Evolutionary conservation across 2,797 vertebrate genomes (phyloP), one percentile per base, ranked within the genome.

Genomic region (Furcifer pardalis): DNA sequence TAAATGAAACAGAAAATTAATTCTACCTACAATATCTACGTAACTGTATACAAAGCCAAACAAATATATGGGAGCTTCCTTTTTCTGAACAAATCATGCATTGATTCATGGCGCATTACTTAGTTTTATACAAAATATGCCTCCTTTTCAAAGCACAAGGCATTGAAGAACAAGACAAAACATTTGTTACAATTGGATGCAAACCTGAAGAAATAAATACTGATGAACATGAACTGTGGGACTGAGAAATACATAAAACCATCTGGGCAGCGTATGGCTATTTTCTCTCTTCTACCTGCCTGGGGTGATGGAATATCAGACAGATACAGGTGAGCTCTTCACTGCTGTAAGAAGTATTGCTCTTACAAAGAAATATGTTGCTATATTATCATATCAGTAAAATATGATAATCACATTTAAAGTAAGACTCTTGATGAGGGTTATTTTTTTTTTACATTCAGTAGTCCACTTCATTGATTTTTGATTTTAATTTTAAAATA

Each of bases 311-410:
- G 87, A 92, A 91, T 93, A 88, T 94, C 93, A 94, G 84, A 89
- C 49, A 81, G 90, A 93, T 91, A 80, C 95, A 96, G 96, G 96
- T 96, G 95, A 96, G 96, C 92, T 87, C 35, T 60, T 78, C 84
- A 83, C 0, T 37, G 52, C 74, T 79, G 5, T 37, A 7, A 40
- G 5, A 65, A 78, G 37, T 32, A 6, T 87, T 78, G 30, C 25
- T 44, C 27, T 68, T 69, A 40, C 44, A 76, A 49, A 76, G 25
- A 1, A 52, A 3, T 49, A 13, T 42, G 35, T 0, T 56, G 23
- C 32, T 23, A 5, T 30, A 32, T 3, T 1, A 2, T 5, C 46
- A 63, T 9, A 73, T 15, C 12, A 25, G 69, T 60, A 27, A 77
- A 27, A 32, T 59, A 32, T 15, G 63, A 44, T 82, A 74, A 46